Evolutionary conservation across 2,888 invertebrate species (phyloP), one percentile per base, ranked within the genome.

Genomic region (Troides oblongomaculatus): DNA sequence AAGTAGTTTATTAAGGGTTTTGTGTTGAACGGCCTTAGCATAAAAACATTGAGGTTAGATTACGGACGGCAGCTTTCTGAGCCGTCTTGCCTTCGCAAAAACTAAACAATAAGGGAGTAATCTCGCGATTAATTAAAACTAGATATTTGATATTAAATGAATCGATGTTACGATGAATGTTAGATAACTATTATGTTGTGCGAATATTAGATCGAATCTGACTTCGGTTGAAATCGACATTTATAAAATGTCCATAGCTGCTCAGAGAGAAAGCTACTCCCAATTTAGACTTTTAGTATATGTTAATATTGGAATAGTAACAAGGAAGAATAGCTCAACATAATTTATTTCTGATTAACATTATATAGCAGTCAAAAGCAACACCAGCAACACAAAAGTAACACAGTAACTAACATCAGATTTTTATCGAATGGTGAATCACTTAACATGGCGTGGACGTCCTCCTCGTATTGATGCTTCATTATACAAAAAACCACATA

Each of bases 31-130:
- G 50, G 64, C 67, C 67, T 67, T 67, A 64, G 67, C 43, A 67
- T 30, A 39, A 64, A 64, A 68, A 67, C 61, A 71, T 64, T 71
- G 67, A 67, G 64, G 67, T 64, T 64, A 68, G 58, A 64, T 67
- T 62, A 64, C 64, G 30, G 59, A 60, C 66, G 62, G 67, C 64
- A 67, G 70, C 70, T 71, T 67, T 71, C 64, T 46, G 70, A 64
- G 62, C 64, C 58, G 46, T 50, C 67, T 56, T 62, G 61, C n/a
- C 50, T 63, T 59, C 39, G 58, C 25, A 64, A 57, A 68, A 70
- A 70, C 64, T n/a, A 25, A 43, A 17, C 56, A 58, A 46, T 70
- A 23, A 21, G 57, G 14, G 57, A 58, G 57, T 53, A 66, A 70
- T 66, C 50, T 62, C 5, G 50, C 58, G 36, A 66, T 58, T 70